Conservation (phyloP, 2,113 vertebrate genomes). For the Chlorocebus sabaeus region DNA sequence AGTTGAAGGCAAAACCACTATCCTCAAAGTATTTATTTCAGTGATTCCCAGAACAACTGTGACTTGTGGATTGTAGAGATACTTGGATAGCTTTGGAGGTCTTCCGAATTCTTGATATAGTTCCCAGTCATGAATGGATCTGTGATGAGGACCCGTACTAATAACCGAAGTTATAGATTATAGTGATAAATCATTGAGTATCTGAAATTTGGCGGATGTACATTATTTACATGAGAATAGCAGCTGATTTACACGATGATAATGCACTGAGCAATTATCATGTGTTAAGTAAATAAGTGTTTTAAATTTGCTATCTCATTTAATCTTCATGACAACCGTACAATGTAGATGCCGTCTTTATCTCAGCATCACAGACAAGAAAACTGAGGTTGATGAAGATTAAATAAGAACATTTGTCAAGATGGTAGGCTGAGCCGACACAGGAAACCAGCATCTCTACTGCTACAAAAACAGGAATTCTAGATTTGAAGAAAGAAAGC, state of each 20-base stretch:
- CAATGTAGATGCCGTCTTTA: not conserved
- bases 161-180: conserved; percentile 15
- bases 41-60: not conserved
- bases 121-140: not conserved
- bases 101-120: not conserved
- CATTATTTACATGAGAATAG: not conserved
- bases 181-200: not conserved
- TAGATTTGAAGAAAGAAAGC: not conserved
- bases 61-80: not conserved
- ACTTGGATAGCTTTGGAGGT: not conserved
- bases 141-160: not conserved
- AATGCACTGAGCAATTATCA: not conserved
- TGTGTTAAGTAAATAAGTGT: not conserved
- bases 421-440: not conserved
- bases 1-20: not conserved
- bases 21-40: not conserved
- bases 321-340: not conserved
- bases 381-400: not conserved
- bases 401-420: not conserved
- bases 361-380: not conserved
- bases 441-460: not conserved
- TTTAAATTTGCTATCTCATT: not conserved
- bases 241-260: not conserved
- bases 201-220: conserved; percentile 15
- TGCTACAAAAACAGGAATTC: not conserved